Evolutionary conservation across 2,888 invertebrate genomes (phyloP).

Genomic region (Drosophila aldrichi): DNA sequence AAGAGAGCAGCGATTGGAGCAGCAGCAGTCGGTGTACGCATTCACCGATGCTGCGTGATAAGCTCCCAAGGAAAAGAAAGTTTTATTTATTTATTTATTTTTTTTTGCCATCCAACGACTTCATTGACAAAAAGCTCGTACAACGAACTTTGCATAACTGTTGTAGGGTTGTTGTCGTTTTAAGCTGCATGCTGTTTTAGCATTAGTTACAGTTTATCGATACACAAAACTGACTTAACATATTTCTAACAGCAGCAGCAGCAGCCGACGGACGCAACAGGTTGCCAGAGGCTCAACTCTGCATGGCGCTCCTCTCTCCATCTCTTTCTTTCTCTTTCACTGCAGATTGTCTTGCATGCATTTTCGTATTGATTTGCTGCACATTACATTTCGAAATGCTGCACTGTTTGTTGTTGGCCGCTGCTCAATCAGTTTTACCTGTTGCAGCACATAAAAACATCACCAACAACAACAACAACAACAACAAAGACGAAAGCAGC

Average conservation of each 20-base stretch:
- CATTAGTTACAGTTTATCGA: conserved; percentile 79
- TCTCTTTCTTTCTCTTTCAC: conserved; percentile 17
- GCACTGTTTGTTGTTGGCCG: conserved; percentile 59
- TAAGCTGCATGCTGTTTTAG: conserved; percentile 54
- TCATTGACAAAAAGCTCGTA: conserved; percentile 73
- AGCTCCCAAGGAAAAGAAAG: conserved; percentile 68
- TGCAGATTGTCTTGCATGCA: conserved; percentile 26
- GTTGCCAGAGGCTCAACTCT: conserved; percentile 52
- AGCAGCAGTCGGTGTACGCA: conserved; percentile 43
- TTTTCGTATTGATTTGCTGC: conserved; percentile 65
- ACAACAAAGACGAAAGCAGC: conserved; percentile 28
- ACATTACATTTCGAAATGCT: conserved; percentile 64
- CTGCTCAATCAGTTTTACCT: conserved; percentile 70
- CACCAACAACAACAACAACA: conserved; percentile 17
- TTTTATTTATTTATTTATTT: conserved; percentile 43
- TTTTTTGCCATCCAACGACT: conserved; percentile 46
- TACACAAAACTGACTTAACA: conserved; percentile 74
- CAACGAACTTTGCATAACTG: conserved; percentile 74
- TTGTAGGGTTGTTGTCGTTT: conserved; percentile 22
- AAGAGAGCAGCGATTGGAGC: conserved; percentile 32
- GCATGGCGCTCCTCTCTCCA: conserved; percentile 9
- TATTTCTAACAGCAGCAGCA: conserved; percentile 65
- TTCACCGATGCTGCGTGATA: conserved; percentile 55
- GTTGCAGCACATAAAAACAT: conserved; percentile 51
- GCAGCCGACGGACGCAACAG: conserved; percentile 70